These are phyloP conservation scores for Harpagoxenus sublaevis DNA, from an alignment of 2,888 invertebrate species.

Conservation along the genomic window DNA sequence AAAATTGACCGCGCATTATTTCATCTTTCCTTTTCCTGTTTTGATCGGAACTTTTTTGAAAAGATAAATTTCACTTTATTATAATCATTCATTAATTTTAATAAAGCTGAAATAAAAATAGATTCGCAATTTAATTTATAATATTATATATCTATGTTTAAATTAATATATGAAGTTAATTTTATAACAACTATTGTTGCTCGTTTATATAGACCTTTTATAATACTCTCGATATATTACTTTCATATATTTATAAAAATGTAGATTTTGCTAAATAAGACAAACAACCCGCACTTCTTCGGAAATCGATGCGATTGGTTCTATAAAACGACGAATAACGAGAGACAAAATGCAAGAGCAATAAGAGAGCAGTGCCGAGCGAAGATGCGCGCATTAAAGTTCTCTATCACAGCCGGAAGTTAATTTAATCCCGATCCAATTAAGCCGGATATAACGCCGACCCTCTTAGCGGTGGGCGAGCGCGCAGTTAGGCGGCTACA, in stretches of 20 bases:
- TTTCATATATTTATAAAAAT: background rate
- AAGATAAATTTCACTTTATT: background rate
- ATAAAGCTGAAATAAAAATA: background rate
- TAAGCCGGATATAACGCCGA: constrained; percentile 79
- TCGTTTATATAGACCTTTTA: no score
- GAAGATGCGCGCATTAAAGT: constrained; percentile 64
- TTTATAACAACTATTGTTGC: no score
- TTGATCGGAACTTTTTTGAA: background rate
- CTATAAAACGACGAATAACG: background rate
- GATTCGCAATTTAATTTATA: background rate
- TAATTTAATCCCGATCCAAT: constrained; percentile 82
- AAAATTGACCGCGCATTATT: background rate
- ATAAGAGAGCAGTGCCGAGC: background rate
- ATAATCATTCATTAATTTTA: background rate
- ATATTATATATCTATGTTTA: no score
- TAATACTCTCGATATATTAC: no score
- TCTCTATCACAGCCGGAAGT: constrained; percentile 77
- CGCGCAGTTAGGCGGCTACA: constrained; percentile 64
- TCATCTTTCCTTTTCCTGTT: background rate
- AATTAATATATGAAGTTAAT: no score
- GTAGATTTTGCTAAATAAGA: background rate
- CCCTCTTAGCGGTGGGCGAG: constrained; percentile 68
- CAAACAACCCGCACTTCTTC: background rate
- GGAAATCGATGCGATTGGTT: background rate
- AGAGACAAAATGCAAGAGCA: background rate